A percentile compares a stretch with the other conserved stretches of the same genome.
Conservation (phyloP, 2,113 vertebrate species). For the Phylloscopus whistleri region DNA sequence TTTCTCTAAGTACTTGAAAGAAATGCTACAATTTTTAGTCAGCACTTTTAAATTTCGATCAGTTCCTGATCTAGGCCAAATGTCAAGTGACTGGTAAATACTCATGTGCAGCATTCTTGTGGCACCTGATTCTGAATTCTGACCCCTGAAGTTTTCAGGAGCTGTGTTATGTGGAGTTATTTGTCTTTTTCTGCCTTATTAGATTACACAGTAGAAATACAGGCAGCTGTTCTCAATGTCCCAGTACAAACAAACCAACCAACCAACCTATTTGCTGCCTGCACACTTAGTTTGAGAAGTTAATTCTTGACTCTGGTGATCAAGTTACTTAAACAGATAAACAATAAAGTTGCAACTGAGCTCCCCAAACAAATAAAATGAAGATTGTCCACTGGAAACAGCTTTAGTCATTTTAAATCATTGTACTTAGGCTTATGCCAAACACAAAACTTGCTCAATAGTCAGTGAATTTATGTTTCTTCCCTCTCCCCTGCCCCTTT, state of each 20-base stretch:
- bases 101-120: not conserved
- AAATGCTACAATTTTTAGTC: not conserved
- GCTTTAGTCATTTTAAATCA: not conserved
- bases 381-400: not conserved
- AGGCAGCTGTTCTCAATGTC: not conserved
- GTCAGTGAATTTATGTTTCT: not conserved
- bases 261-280: not conserved
- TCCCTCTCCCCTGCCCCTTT: fast-evolving
- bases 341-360: not conserved
- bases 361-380: not conserved
- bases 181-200: not conserved
- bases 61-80: not conserved
- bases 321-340: not conserved
- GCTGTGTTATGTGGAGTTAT: not conserved
- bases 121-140: not conserved
- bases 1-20: not conserved
- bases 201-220: not conserved
- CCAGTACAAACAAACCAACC: not conserved
- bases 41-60: not conserved
- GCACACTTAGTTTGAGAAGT: not conserved
- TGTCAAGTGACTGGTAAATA: not conserved
- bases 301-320: not conserved
- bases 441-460: not conserved
- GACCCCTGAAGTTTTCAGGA: not conserved
- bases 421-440: not conserved